These are phyloP conservation scores for Mesitornis unicolor DNA, from an alignment of 2,113 vertebrate species.

Conservation along the genomic window DNA sequence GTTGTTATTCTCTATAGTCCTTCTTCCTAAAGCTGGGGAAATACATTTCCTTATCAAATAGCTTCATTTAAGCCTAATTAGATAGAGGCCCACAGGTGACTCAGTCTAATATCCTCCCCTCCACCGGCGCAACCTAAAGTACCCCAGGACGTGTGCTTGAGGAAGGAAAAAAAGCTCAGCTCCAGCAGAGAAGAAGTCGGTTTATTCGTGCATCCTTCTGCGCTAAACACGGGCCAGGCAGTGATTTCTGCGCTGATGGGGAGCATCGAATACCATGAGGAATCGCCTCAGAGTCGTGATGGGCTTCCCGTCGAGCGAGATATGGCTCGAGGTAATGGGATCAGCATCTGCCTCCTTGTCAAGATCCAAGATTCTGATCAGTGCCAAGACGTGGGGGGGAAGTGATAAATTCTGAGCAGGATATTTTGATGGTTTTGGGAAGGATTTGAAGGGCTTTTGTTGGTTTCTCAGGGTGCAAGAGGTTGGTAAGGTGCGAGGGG, in stretches of 20 bases:
- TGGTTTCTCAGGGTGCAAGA: not conserved
- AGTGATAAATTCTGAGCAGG: not conserved
- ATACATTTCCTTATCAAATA: constrained; percentile 54
- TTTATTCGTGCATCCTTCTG: not conserved
- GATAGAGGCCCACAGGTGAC: constrained; percentile 38
- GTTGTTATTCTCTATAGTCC: constrained; percentile 30
- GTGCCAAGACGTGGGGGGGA: not conserved
- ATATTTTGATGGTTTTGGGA: not conserved
- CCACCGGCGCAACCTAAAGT: not conserved
- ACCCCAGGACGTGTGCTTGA: constrained; percentile 46
- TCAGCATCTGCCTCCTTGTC: not conserved
- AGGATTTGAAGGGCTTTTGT: not conserved
- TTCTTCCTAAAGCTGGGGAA: constrained; percentile 33
- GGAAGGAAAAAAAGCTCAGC: not conserved
- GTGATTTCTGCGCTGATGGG: not conserved
- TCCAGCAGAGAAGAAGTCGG: constrained; percentile 20
- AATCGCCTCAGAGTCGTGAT: not conserved
- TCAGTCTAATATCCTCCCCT: constrained; percentile 42
- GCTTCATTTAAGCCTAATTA: constrained; percentile 72
- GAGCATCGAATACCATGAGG: not conserved
- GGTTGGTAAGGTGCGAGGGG: accelerated
- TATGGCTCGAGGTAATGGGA: not conserved
- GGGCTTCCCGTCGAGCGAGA: not conserved
- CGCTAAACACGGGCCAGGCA: not conserved
- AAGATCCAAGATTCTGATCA: not conserved